Evolutionary conservation across 2,888 invertebrate species (phyloP), one percentile per base, ranked within the genome.

Genomic region (Folsomia candida): DNA sequence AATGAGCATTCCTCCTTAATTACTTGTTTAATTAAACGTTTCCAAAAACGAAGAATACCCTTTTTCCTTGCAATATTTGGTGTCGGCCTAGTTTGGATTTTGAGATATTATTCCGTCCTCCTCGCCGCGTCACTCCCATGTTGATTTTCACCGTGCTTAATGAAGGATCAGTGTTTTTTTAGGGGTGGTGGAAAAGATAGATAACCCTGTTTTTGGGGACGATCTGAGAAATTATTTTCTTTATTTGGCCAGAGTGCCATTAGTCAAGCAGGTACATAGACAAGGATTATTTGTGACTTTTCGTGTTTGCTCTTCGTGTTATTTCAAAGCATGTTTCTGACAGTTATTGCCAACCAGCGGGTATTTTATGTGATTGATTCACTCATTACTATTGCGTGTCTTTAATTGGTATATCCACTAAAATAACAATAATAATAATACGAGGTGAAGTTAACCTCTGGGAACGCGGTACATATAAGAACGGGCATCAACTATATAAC

Each of bases 251-350:
- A 4, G 6, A 4, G 54, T 54, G 54, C 18, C 20, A 22, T 20
- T 18, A n/a, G n/a, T n/a, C 54, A 14, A 54, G 18, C n/a, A 54
- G 22, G n/a, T n/a, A n/a, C n/a, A 22, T 20, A 20, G n/a, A 54
- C 6, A 54, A 6, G 22, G 6, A 54, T 20, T 20, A 54, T 20
- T 54, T 6, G 54, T 54, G 54, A 54, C 54, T 14, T 22, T 54
- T 20, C 54, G 6, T 54, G 54, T 54, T 54, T 54, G 54, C n/a
- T 54, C n/a, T 54, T 22, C 54, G n/a, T 54, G 54, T 54, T 54
- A 37, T 37, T 37, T 14, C 14, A 37, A 37, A 4, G 6, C 37
- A 14, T 4, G 54, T 54, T 54, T 6, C 20, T 54, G 54, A 54
- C 54, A 54, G 54, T 54, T 54, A 54, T 54, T 54, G 54, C 54